Conservation (phyloP, 2,113 vertebrate species). For the Ciconia maguari region DNA sequence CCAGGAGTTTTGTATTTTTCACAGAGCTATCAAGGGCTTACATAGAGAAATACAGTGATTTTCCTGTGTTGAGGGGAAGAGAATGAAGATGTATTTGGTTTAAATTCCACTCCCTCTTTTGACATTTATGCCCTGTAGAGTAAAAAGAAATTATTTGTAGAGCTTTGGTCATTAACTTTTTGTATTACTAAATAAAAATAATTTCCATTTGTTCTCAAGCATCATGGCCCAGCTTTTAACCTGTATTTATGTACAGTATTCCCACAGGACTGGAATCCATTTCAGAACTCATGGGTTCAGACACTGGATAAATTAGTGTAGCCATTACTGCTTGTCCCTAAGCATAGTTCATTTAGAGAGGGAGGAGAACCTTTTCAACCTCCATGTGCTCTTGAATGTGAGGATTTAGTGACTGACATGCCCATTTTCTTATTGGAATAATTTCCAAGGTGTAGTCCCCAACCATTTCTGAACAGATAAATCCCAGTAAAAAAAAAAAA, state of each 20-base stretch:
- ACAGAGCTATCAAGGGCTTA: not conserved
- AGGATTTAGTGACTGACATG: slow-evolving; percentile 26
- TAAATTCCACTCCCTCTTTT: not conserved
- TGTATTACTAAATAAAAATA: not conserved
- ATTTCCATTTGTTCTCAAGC: slow-evolving; percentile 14
- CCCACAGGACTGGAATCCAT: not conserved
- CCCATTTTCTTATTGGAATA: slow-evolving; percentile 22
- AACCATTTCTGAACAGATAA: not conserved
- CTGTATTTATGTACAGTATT: not conserved
- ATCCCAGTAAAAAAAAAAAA: not conserved
- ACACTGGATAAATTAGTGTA: not conserved
- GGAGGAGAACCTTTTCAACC: not conserved
- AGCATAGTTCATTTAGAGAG: not conserved
- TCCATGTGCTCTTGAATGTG: not conserved
- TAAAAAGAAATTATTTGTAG: not conserved
- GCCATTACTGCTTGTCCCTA: not conserved
- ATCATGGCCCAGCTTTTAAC: not conserved
- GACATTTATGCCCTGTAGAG: not conserved
- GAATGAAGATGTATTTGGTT: not conserved
- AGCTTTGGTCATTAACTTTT: not conserved
- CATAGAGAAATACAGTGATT: not conserved
- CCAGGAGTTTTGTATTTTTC: not conserved
- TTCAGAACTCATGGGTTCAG: not conserved
- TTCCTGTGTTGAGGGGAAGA: not conserved
- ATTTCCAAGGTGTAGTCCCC: not conserved